phyloP scores from a whole-genome alignment of 2,113 vertebrate genomes.

The Cyprinus carpio region DNA sequence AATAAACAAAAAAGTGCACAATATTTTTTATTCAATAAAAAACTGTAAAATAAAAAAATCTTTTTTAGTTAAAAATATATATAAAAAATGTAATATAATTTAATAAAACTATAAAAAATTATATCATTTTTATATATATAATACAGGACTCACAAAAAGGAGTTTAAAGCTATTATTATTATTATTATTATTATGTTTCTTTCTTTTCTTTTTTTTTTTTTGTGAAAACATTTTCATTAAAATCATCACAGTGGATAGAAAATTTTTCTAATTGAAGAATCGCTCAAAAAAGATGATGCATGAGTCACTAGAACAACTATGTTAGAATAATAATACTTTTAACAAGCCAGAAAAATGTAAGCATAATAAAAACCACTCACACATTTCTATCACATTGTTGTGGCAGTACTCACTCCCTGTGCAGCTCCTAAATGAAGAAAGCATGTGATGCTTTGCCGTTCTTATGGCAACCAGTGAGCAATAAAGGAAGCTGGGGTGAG shows the following conservation, averaged over 20 bases:
- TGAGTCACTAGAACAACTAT: not conserved
- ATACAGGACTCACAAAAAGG: no score
- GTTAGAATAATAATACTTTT: not conserved
- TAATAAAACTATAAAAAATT: no score
- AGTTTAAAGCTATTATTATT: no score
- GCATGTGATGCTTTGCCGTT: not conserved
- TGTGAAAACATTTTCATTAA: no score
- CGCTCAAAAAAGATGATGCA: not conserved
- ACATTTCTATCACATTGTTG: not conserved
- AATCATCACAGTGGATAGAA: not conserved
- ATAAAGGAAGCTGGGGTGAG: constrained; percentile 33
- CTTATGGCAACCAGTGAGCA: constrained; percentile 33
- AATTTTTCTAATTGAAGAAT: not conserved
- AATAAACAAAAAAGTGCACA: not conserved
- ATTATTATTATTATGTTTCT: no score
- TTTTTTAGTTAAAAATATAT: no score
- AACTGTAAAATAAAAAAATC: no score
- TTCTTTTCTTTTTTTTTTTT: no score
- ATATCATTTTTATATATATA: not conserved
- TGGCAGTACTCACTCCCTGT: not conserved
- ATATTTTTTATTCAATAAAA: no score
- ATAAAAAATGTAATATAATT: no score
- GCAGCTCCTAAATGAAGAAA: constrained; percentile 19
- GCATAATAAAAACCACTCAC: not conserved
- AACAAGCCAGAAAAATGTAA: not conserved